Evolutionary conservation across 2,797 vertebrate species (phyloP).

Genomic region (Neosilurus mollespiculum): DNA sequence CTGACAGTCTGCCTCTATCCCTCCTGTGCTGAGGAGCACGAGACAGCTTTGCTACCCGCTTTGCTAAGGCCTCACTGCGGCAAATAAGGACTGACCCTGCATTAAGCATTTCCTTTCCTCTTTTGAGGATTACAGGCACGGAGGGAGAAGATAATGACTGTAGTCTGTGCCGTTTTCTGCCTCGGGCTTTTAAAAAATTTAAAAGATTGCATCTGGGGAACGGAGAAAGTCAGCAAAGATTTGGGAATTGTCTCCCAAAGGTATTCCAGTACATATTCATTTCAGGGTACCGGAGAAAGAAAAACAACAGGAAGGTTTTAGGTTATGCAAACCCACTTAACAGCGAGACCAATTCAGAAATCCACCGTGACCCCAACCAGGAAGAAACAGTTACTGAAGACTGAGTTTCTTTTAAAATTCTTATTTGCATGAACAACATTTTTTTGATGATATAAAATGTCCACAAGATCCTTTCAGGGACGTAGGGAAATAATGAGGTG

Average conservation of each 20-base stretch:
- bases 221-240: slow-evolving; percentile 4
- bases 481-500: not conserved
- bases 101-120: slow-evolving; percentile 57
- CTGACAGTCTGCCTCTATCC: slow-evolving; percentile 41
- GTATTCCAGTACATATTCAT: slow-evolving; percentile 1
- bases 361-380: not conserved
- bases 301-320: slow-evolving; percentile 5
- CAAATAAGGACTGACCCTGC: slow-evolving; percentile 49
- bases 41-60: slow-evolving; percentile 48
- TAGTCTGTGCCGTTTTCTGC: slow-evolving; percentile 25
- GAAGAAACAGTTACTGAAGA: not conserved
- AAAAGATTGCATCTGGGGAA: slow-evolving; percentile 26
- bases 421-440: not conserved
- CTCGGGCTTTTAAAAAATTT: slow-evolving; percentile 28
- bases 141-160: slow-evolving; percentile 38
- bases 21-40: slow-evolving; percentile 26
- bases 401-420: not conserved
- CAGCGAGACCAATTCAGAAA: not conserved
- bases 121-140: slow-evolving; percentile 54
- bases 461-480: not conserved
- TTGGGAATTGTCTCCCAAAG: slow-evolving; percentile 17
- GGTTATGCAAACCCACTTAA: not conserved
- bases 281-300: not conserved
- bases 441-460: not conserved
- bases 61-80: slow-evolving; percentile 51